These are phyloP conservation scores for Solea solea DNA, from an alignment of 2,113 vertebrate genomes.

Conservation along the genomic window DNA sequence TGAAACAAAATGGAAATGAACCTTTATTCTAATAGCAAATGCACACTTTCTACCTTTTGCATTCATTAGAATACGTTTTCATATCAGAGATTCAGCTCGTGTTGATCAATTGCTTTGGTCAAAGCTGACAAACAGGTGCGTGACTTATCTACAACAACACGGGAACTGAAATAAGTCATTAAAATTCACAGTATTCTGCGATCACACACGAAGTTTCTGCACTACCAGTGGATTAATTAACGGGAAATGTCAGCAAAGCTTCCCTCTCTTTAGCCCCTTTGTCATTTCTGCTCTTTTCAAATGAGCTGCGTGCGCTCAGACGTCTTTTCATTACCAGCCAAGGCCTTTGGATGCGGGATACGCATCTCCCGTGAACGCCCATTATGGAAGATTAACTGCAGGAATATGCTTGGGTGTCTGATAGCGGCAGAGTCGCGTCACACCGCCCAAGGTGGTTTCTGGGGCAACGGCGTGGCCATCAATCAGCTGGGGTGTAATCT, in stretches of 20 bases:
- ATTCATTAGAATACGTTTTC: too few species aligned
- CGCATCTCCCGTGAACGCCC: slow-evolving; percentile 47
- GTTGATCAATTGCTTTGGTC: too few species aligned
- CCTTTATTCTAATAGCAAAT: too few species aligned
- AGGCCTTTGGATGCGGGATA: slow-evolving; percentile 50
- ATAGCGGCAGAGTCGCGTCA: slow-evolving; percentile 68
- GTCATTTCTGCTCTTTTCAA: slow-evolving; percentile 37
- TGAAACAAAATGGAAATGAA: too few species aligned
- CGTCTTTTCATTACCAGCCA: slow-evolving; percentile 61
- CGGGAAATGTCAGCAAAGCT: slow-evolving; percentile 5
- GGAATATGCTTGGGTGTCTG: slow-evolving; percentile 74
- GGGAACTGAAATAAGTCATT: neutral
- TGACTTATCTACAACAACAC: slow-evolving; percentile 6
- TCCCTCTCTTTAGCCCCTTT: slow-evolving; percentile 21
- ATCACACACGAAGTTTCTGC: neutral
- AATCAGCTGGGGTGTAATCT: slow-evolving; percentile 72
- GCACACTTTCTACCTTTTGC: too few species aligned
- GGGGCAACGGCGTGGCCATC: slow-evolving; percentile 73
- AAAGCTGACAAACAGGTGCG: too few species aligned
- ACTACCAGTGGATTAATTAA: slow-evolving; percentile 5
- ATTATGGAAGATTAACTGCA: slow-evolving; percentile 74
- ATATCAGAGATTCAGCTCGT: too few species aligned
- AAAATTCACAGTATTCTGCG: neutral
- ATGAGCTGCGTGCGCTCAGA: slow-evolving; percentile 51
- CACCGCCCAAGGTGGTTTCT: slow-evolving; percentile 77